Evolutionary conservation across 2,113 vertebrate species (phyloP), one percentile per base, ranked within the genome.

Genomic region (Bos javanicus): DNA sequence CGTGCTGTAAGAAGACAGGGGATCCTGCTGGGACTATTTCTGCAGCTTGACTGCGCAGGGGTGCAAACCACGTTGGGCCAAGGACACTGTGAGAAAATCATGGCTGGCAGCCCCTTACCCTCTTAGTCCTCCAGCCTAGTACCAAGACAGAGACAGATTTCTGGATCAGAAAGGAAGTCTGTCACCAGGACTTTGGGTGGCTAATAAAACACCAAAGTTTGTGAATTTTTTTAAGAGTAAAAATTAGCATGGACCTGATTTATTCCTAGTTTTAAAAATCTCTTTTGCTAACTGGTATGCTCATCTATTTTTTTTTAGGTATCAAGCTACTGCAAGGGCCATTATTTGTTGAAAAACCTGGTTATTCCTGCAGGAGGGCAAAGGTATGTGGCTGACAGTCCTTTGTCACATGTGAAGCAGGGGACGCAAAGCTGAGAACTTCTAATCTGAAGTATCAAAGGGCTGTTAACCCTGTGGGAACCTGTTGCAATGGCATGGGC

Each of bases 201-300:
- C 36, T 76, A 74, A 64, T 19, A 81, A 90, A 60, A 60, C 52
- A 64, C 25, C 56, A 48, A 97, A 74, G 76, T 26, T 33, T 0
- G 33, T 57, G 52, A 76, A 60, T 52, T 82, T 91, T 90, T 87
- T 90, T n/a, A 67, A 92, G 46, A 90, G 30, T 56, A 78, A 86
- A 93, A 93, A 74, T 82, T 19, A 87, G 17, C 33, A 80, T 7
- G 25, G 21, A 83, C 59, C 46, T 88, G 52, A 76, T 43, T 71
- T n/a, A n/a, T 57, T 95, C n/a, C 91, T 56, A 25, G 46, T 71
- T 85, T 87, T 50, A n/a, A 92, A 91, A 94, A 46, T 23, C 54
- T 14, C 78, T 62, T 74, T 91, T 43, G 78, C 84, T 62, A 76
- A 56, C 33, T 86, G 46, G 9, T 46, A 39, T 39, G 39, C 54